These are phyloP conservation scores for Notarius lentiginosus DNA, from an alignment of 2,113 vertebrate species.

Conservation along the genomic window DNA sequence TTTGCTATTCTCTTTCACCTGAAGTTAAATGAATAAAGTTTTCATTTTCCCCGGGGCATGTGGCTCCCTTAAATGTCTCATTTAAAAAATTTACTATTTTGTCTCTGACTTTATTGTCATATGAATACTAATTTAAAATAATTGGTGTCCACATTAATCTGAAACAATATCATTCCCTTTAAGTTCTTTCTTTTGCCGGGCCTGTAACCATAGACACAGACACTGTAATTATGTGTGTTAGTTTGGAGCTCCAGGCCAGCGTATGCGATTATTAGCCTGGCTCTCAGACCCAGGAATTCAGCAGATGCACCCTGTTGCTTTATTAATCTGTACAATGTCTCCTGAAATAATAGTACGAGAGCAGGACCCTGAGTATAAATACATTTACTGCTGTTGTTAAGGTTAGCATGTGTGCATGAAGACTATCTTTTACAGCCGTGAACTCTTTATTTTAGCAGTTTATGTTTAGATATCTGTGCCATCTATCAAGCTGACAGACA, in stretches of 20 bases:
- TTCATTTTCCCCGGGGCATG: not conserved
- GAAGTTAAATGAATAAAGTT: not conserved
- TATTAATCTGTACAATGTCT: conserved; percentile 31
- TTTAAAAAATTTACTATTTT: not conserved
- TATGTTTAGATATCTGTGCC: not conserved
- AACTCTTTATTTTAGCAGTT: conserved; percentile 47
- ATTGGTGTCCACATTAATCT: conserved; percentile 33
- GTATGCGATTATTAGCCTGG: conserved; percentile 19
- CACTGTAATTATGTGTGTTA: conserved; percentile 32
- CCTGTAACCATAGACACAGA: conserved; percentile 40
- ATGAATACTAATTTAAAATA: conserved; percentile 12
- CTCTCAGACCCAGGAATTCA: conserved; percentile 22
- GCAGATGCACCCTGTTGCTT: conserved; percentile 14
- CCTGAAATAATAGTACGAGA: conserved; percentile 14
- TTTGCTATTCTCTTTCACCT: not conserved
- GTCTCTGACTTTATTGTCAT: not conserved
- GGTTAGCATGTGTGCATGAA: conserved; percentile 16
- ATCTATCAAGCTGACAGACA: conserved; percentile 27
- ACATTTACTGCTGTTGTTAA: conserved; percentile 43
- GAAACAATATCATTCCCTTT: conserved; percentile 13
- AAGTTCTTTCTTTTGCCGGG: not conserved
- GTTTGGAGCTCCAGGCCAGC: not conserved
- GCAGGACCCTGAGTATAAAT: conserved; percentile 32
- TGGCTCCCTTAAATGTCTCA: not conserved
- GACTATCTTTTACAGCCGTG: conserved; percentile 49